A percentile compares a stretch with the other conserved stretches of the same genome.
These are phyloP conservation scores for Aurelia coerulea DNA, from an alignment of 30 jellyfish, hydroid and myxozoan species.

Conservation along the genomic window DNA sequence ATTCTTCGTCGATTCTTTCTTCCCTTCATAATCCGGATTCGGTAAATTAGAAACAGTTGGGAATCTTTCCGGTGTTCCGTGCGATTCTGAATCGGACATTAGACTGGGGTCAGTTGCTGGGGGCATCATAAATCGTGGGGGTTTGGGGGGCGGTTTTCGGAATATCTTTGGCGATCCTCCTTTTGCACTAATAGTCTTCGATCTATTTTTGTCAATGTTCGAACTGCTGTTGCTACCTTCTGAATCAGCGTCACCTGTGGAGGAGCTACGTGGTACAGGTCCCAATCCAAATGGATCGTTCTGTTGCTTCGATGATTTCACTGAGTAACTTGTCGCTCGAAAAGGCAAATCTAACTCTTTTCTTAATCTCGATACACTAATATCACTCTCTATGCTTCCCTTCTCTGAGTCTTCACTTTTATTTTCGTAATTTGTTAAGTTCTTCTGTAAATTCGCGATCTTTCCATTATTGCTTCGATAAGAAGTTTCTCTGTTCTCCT, in stretches of 20 bases:
- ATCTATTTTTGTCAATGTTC: constrained; percentile 7
- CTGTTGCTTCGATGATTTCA: constrained; percentile 11
- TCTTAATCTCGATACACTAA: background rate
- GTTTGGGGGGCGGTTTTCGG: constrained; percentile 70
- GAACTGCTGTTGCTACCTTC: background rate
- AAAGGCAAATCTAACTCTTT: constrained; percentile 36
- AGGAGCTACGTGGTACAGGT: constrained; percentile 20
- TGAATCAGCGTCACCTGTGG: constrained; percentile 39
- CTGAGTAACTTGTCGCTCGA: constrained; percentile 12
- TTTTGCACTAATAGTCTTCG: constrained; percentile 14
- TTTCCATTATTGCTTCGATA: constrained; percentile 21
- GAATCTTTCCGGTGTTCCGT: constrained; percentile 18
- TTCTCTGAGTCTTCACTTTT: constrained; percentile 40
- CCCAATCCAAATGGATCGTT: background rate
- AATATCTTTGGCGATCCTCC: constrained; percentile 23
- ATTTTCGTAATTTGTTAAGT: background rate
- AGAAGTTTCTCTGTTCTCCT: constrained; percentile 3
- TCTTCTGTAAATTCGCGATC: constrained; percentile 3
- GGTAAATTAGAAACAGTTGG: constrained; percentile 12
- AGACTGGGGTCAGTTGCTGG: constrained; percentile 15
- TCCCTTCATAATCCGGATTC: constrained; percentile 6
- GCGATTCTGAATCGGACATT: constrained; percentile 31
- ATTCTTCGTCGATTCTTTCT: background rate
- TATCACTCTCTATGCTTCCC: constrained; percentile 15
- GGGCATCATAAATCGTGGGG: constrained; percentile 50